These are phyloP conservation scores for Mastigias papua DNA, from an alignment of 30 jellyfish, hydroid and myxozoan genomes.

Conservation along the genomic window DNA sequence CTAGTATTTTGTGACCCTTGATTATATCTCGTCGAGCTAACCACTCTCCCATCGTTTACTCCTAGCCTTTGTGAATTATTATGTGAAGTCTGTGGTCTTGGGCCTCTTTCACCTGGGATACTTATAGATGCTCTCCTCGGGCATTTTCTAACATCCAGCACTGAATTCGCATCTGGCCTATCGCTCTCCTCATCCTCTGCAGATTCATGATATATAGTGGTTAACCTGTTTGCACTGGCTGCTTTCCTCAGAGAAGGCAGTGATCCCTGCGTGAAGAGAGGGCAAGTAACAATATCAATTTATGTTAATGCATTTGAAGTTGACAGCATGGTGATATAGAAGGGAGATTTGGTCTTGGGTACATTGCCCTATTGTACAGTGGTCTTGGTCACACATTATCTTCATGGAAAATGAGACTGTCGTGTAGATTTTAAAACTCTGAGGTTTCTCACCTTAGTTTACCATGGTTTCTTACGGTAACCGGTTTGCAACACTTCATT, in stretches of 20 bases:
- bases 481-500: no score
- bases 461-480: no score
- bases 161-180: neutral
- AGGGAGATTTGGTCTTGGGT: no score
- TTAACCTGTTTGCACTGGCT: constrained; percentile 23
- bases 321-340: no score
- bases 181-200: constrained; percentile 7
- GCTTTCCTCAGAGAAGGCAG: constrained; percentile 17
- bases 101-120: neutral
- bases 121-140: neutral
- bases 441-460: no score
- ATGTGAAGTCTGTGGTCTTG: neutral
- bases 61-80: neutral
- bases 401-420: no score
- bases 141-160: neutral
- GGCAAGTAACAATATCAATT: neutral
- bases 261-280: constrained; percentile 1
- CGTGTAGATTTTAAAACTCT: no score
- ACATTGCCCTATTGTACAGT: no score
- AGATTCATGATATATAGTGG: constrained; percentile 13
- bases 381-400: no score
- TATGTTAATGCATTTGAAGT: no score
- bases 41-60: neutral
- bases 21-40: neutral
- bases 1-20: neutral